A percentile compares a stretch with the other conserved stretches of the same genome.
Evolutionary conservation across 1,140 invertebrate species (phyloP).

Genomic region (Psilanteris sp.): DNA sequence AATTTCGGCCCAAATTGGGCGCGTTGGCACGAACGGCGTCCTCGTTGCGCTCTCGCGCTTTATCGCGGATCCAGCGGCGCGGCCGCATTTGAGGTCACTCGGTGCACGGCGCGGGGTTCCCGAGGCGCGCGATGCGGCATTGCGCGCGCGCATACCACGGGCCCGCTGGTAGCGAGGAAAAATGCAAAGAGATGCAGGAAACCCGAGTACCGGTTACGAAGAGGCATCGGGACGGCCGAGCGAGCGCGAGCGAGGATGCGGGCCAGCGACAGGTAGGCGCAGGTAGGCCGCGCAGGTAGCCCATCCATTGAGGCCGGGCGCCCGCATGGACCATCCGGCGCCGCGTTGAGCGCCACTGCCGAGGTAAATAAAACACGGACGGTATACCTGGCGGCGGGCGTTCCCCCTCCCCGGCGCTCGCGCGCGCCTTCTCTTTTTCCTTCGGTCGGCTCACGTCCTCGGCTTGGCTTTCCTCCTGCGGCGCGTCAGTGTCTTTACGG

Average conservation of each 20-base stretch:
- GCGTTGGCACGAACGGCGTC: no score
- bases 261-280: slow-evolving; percentile 9
- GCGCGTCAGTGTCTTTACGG: slow-evolving; percentile 42
- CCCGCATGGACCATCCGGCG: neutral
- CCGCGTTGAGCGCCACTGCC: slow-evolving; percentile 72
- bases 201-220: slow-evolving; percentile 40
- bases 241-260: slow-evolving; percentile 28
- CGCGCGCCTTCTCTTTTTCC: slow-evolving; percentile 34
- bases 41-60: no score
- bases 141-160: slow-evolving; percentile 15
- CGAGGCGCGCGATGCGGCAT: neutral
- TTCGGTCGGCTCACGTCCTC: slow-evolving; percentile 55
- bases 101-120: slow-evolving; percentile 2
- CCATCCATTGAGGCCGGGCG: slow-evolving; percentile 8
- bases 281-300: slow-evolving; percentile 27
- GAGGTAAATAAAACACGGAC: slow-evolving; percentile 71
- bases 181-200: slow-evolving; percentile 50
- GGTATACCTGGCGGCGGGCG: slow-evolving; percentile 72
- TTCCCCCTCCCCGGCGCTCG: slow-evolving; percentile 62
- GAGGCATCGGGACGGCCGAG: slow-evolving; percentile 8
- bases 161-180: slow-evolving; percentile 26
- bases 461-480: slow-evolving; percentile 69
- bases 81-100: slow-evolving; percentile 27
- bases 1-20: no score
- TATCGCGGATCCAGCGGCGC: no score